Evolutionary conservation across 1,140 invertebrate species (phyloP).

Genomic region (Dreissena polymorpha): DNA sequence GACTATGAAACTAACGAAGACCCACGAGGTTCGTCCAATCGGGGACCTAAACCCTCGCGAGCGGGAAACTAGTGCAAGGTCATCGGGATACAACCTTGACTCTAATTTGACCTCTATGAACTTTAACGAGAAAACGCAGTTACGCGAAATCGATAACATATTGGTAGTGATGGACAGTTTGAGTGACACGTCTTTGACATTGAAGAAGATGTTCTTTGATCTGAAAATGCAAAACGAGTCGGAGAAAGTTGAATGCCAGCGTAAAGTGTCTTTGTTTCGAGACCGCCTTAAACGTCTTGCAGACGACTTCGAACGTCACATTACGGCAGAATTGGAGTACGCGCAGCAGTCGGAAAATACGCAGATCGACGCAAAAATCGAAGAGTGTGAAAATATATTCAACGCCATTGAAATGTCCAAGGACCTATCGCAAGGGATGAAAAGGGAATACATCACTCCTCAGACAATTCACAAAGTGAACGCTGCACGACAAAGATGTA

Average conservation of each 20-base stretch:
- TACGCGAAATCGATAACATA: slow-evolving; percentile 52
- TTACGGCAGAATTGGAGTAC: slow-evolving; percentile 39
- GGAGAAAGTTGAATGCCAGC: slow-evolving; percentile 35
- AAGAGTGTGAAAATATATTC: slow-evolving; percentile 45
- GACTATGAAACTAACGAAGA: slow-evolving; percentile 48
- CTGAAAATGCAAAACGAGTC: slow-evolving; percentile 48
- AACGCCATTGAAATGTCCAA: slow-evolving; percentile 53
- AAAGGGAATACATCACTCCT: slow-evolving; percentile 41
- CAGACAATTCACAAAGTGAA: slow-evolving; percentile 50
- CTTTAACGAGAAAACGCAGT: slow-evolving; percentile 44
- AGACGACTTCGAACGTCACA: slow-evolving; percentile 50
- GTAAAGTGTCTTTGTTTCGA: slow-evolving; percentile 42
- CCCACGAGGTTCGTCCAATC: slow-evolving; percentile 33
- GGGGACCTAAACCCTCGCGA: background rate
- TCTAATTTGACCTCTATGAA: background rate
- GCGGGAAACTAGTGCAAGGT: background rate
- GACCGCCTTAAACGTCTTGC: slow-evolving; percentile 46
- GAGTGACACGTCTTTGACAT: slow-evolving; percentile 36
- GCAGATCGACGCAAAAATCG: slow-evolving; percentile 47
- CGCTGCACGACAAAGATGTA: slow-evolving; percentile 38
- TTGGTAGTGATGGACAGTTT: slow-evolving; percentile 40
- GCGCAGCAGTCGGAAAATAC: slow-evolving; percentile 37
- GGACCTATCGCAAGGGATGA: slow-evolving; percentile 40
- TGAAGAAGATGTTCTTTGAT: slow-evolving; percentile 53
- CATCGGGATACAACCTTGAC: slow-evolving; percentile 1